Evolutionary conservation across 2,113 vertebrate species (phyloP), one percentile per base, ranked within the genome.

Genomic region (Paraplagusia blochii): DNA sequence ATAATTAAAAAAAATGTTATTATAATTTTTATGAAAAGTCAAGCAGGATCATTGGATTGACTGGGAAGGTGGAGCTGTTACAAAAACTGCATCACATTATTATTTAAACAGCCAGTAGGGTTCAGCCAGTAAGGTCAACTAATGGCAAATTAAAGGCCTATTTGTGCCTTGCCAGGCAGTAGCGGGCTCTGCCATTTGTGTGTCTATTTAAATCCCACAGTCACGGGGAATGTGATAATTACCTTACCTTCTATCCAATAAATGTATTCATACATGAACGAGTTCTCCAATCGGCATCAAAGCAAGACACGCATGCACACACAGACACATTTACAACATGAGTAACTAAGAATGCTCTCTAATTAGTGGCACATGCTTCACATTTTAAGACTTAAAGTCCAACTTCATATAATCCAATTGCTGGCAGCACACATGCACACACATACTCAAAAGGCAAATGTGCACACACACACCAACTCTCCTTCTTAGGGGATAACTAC

Each of bases 351-450:
- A 83, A 85, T 42, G 72, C 77, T 43, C 65, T 80, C 76, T 76
- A 89, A 89, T 89, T 83, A 85, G 76, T 79, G 78, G 78, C 87
- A 89, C 78, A 87, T 89, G 87, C 80, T 87, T 77, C 44, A 54
- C 84, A 87, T 86, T 87, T 84, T 5, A 84, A 73, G 66, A 55
- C 74, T 86, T 81, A 76, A 89, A 87, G 85, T 86, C 71, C 71
- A 71, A 86, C 84, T 81, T 85, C 79, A 86, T 81, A 83, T 83
- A 83, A 85, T 79, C 80, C 55, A 76, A 78, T 73, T 77, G 77
- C 72, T 69, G 77, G 68, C 81, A 58, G 50, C 52, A 50, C 60
- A 58, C 60, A 42, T 53, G 22, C 56, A 44, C 53, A 54, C 72
- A 67, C 43, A 44, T 47, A 58, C 72, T 59, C 63, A 52, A 48